Evolutionary conservation across 1,140 invertebrate species (phyloP), one percentile per base, ranked within the genome.

Genomic region (Hylyphantes graminicola): DNA sequence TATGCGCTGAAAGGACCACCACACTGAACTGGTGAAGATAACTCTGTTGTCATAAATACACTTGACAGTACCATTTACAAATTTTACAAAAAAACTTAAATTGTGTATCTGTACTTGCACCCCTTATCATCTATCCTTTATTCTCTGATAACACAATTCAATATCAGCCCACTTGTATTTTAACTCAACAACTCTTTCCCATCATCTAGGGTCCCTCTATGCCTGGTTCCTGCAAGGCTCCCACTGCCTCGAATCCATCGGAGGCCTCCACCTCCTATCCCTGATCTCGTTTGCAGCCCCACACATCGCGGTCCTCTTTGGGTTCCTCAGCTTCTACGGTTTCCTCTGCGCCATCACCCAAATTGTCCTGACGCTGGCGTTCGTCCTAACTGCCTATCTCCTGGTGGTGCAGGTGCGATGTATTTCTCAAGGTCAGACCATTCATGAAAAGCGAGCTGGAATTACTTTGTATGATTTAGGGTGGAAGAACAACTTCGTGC

Each of bases 291-390:
- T 87, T 65, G 17, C 83, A n/a, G 87, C 87, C 21, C 87, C 87
- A 19, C 87, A 87, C 53, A 74, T 87, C 70, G 85, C 86, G 21
- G 73, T 83, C 19, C 15, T 87, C 17, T 78, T 86, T 17, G 87
- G 87, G 54, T 73, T 63, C 9, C 21, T 87, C 11, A 80, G 78
- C 19, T 21, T 73, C 5, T 87, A 86, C 68, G 85, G 85, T 0
- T 86, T 86, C 68, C 50, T 87, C 4, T 85, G 82, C 17, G 70
- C 87, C n/a, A 51, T 86, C 4, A 53, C 77, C n/a, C 85, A 85
- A 17, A 82, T 82, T 13, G 21, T 87, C 13, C 57, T 76, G 13
- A 6, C 73, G 7, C n/a, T 13, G 57, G 76, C 78, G 7, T 63
- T 70, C n/a, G 13, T 81, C 6, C 55, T 86, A 1, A 74, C 85